phyloP scores from a whole-genome alignment of 2,888 invertebrate species.

The Macaria notata region DNA sequence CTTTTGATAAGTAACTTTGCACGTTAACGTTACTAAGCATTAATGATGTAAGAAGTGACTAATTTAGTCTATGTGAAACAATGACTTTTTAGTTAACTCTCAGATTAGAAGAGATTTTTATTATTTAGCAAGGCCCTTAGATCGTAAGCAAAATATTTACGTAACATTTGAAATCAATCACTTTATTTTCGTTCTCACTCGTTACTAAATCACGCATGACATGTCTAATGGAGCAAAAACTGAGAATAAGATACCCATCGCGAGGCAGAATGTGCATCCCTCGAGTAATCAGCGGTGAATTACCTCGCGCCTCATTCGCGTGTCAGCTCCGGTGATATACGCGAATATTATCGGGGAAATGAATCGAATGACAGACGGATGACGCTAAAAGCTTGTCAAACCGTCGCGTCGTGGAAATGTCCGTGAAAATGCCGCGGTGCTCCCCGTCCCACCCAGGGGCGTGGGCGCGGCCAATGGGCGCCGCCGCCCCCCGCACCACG shows the following conservation, averaged over 20 bases:
- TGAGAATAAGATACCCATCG: conserved; percentile 12
- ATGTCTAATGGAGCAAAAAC: conserved; percentile 16
- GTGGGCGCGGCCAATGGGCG: conserved; percentile 78
- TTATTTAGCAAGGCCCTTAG: too few relatives aligned
- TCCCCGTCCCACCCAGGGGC: conserved; percentile 67
- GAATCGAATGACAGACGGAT: conserved; percentile 61
- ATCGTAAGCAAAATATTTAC: too few relatives aligned
- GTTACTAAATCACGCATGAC: conserved; percentile 2
- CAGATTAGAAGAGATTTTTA: too few relatives aligned
- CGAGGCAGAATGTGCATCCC: conserved; percentile 46
- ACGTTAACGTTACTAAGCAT: too few relatives aligned
- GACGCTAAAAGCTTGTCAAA: conserved; percentile 78
- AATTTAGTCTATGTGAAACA: too few relatives aligned
- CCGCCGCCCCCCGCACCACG: conserved; percentile 48
- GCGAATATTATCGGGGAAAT: conserved; percentile 50
- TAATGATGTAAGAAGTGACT: too few relatives aligned
- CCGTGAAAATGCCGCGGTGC: conserved; percentile 30
- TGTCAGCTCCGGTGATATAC: conserved; percentile 42
- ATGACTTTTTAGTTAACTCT: too few relatives aligned
- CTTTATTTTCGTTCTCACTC: conserved; percentile 11
- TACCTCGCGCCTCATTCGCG: conserved; percentile 47
- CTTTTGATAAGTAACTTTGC: too few relatives aligned
- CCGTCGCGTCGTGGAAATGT: conserved; percentile 60
- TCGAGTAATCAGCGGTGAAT: conserved; percentile 58
- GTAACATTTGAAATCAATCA: conserved; percentile 11